These are phyloP conservation scores for Syngnathus floridae DNA, from an alignment of 2,113 vertebrate species.

Conservation along the genomic window DNA sequence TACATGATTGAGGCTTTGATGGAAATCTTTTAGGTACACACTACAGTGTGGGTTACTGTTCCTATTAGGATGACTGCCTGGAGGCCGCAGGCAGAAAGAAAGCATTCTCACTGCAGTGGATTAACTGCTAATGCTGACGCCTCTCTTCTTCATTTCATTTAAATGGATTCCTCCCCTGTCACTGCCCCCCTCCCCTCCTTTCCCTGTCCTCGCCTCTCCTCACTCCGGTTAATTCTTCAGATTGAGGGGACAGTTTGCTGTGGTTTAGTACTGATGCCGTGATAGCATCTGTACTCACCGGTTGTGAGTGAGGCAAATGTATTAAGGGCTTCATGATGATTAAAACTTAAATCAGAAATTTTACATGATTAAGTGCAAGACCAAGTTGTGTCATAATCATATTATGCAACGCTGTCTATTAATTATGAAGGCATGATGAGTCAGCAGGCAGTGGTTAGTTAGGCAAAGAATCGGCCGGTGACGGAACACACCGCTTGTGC, in stretches of 20 bases:
- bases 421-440: conserved; percentile 62
- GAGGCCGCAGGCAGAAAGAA: conserved; percentile 56
- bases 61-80: conserved; percentile 40
- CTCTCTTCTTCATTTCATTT: conserved; percentile 61
- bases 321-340: conserved; percentile 46
- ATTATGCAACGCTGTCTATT: conserved; percentile 58
- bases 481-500: conserved; percentile 24
- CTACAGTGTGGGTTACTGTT: conserved; percentile 38
- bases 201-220: conserved; percentile 18
- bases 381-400: conserved; percentile 48
- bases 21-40: conserved; percentile 24
- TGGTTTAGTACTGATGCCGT: conserved; percentile 43
- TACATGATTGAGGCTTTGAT: conserved; percentile 4
- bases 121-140: conserved; percentile 61
- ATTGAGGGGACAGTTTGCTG: conserved; percentile 41
- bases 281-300: conserved; percentile 46
- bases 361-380: conserved; percentile 44
- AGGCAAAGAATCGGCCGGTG: conserved; percentile 21
- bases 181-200: neutral
- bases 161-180: conserved; percentile 55
- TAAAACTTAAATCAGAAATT: conserved; percentile 40
- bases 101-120: conserved; percentile 63
- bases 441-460: conserved; percentile 53
- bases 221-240: conserved; percentile 39
- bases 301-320: conserved; percentile 40